These are phyloP conservation scores for Toxotes chatareus DNA, from an alignment of 2,113 vertebrate species.

Conservation along the genomic window DNA sequence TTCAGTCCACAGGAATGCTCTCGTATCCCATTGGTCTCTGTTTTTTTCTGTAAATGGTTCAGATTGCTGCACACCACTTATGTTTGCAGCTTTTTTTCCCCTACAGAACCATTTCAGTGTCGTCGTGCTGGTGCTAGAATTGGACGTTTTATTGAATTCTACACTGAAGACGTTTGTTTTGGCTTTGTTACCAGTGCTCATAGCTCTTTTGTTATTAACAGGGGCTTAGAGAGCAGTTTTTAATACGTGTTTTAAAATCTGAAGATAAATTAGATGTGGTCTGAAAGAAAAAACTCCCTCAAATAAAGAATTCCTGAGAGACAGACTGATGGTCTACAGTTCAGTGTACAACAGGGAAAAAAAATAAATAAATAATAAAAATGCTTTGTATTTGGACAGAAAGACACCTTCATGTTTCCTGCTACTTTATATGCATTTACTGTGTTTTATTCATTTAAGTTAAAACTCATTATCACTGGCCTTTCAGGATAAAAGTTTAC, in stretches of 20 bases:
- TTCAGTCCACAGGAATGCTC: conserved; percentile 56
- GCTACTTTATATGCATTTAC: no score
- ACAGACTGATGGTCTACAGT: no score
- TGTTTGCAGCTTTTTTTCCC: conserved; percentile 26
- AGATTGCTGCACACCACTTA: conserved; percentile 31
- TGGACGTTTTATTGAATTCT: conserved; percentile 25
- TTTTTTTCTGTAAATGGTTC: conserved; percentile 42
- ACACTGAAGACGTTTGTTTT: conserved; percentile 41
- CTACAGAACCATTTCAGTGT: conserved; percentile 22
- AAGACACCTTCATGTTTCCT: no score
- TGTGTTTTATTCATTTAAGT: no score
- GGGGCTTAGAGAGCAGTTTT: not conserved
- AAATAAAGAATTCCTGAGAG: no score
- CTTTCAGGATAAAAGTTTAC: no score
- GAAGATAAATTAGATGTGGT: not conserved
- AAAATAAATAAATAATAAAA: no score
- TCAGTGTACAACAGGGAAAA: no score
- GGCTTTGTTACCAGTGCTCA: conserved; percentile 3
- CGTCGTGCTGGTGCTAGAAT: conserved; percentile 18
- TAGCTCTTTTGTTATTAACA: conserved; percentile 13
- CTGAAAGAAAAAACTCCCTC: no score
- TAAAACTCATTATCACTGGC: no score
- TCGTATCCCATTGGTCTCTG: conserved; percentile 42
- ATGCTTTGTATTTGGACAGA: no score
- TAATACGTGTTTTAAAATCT: not conserved